phyloP scores from a whole-genome alignment of 2,888 invertebrate species.

The Trichopria drosophilae region DNA sequence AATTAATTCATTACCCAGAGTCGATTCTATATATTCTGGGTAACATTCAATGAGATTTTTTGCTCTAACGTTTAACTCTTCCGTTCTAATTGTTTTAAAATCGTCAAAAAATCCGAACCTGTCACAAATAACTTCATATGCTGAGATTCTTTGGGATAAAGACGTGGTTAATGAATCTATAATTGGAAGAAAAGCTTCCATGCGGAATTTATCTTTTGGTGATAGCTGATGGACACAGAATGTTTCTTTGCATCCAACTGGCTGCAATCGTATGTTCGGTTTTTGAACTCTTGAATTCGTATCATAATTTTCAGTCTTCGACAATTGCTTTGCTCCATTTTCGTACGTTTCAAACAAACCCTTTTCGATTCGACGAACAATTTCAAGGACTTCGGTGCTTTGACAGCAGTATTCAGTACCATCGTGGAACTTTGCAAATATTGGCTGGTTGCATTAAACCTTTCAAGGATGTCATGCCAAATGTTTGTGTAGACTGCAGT shows the following conservation, averaged over 20 bases:
- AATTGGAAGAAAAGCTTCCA: constrained; percentile 10
- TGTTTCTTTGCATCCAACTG: no score
- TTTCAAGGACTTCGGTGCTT: constrained; percentile 36
- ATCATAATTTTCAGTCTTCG: no score
- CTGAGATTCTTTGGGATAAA: constrained; percentile 11
- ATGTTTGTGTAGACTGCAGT: constrained; percentile 50
- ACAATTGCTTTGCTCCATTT: constrained; percentile 32
- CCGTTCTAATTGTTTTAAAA: constrained; percentile 2
- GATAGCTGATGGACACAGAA: no score
- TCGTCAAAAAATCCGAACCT: constrained; percentile 1
- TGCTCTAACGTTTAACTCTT: no score
- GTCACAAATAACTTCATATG: constrained; percentile 13
- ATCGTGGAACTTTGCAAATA: constrained; percentile 27
- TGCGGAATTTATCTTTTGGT: constrained; percentile 19
- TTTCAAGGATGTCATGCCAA: constrained; percentile 38
- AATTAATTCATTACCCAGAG: constrained; percentile 13
- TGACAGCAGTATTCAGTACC: constrained; percentile 36
- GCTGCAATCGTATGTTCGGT: no score
- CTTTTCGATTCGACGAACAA: constrained; percentile 37
- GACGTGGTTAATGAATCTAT: constrained; percentile 11
- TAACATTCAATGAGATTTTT: constrained; percentile 1
- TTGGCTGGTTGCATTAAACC: constrained; percentile 23
- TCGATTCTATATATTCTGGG: constrained; percentile 9
- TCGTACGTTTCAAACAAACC: constrained; percentile 36
- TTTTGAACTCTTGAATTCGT: no score